Evolutionary conservation across 2,797 vertebrate species (phyloP).

Genomic region (Phoxinus dragarum): DNA sequence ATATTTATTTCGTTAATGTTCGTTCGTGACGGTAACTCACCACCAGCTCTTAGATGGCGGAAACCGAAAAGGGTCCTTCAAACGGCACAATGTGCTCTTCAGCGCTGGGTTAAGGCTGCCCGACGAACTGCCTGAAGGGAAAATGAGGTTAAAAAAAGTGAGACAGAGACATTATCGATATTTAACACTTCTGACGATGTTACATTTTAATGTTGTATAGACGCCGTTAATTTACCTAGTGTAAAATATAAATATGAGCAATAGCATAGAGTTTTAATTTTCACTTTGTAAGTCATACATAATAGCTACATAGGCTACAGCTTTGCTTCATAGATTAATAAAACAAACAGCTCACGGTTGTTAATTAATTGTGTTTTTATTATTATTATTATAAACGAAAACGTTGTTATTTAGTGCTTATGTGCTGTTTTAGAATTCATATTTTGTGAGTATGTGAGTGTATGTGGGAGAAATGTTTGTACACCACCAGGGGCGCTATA

Average conservation of each 20-base stretch:
- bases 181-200: background rate
- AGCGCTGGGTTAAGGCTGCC: background rate
- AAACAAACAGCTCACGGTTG: background rate
- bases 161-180: background rate
- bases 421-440: background rate
- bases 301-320: no score
- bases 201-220: no score
- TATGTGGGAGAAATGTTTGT: background rate
- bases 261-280: background rate
- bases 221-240: background rate
- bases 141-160: background rate
- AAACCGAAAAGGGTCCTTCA: slow-evolving; percentile 49
- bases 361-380: background rate
- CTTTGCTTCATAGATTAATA: background rate
- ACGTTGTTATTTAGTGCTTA: background rate
- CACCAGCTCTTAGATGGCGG: slow-evolving; percentile 44
- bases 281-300: no score
- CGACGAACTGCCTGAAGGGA: slow-evolving; percentile 2
- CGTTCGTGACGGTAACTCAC: slow-evolving; percentile 14
- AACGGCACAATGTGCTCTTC: slow-evolving; percentile 35
- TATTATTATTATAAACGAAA: background rate
- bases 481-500: background rate
- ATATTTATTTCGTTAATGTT: slow-evolving; percentile 10
- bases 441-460: background rate
- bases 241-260: background rate